phyloP scores from a whole-genome alignment of 2,888 invertebrate genomes.

The Pristionchus fissidentatus region DNA sequence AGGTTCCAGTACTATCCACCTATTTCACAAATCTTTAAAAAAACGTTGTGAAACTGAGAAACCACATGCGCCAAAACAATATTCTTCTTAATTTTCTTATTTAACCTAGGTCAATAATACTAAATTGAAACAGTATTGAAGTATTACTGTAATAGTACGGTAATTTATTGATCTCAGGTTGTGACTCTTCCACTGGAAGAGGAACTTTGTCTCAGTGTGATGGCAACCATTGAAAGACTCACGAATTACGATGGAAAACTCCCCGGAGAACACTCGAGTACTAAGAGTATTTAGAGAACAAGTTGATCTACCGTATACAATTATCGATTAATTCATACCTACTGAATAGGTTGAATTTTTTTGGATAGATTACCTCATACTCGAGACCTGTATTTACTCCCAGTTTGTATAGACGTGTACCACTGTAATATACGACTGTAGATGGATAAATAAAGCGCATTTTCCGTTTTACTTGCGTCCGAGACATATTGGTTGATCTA shows the following conservation, averaged over 20 bases:
- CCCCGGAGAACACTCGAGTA: background rate
- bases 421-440: background rate
- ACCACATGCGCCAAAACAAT: too few species aligned
- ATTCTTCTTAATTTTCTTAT: too few species aligned
- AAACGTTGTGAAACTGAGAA: too few species aligned
- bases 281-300: background rate
- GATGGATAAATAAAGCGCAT: background rate
- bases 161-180: slow-evolving; percentile 41
- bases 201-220: slow-evolving; percentile 66
- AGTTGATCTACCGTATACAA: background rate
- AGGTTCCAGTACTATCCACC: too few species aligned
- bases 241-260: slow-evolving; percentile 25
- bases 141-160: background rate
- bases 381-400: slow-evolving; percentile 11
- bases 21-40: too few species aligned
- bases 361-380: background rate
- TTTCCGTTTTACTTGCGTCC: background rate
- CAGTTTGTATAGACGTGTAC: background rate
- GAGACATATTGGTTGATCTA: background rate
- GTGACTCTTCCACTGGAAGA: slow-evolving; percentile 67
- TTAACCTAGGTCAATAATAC: too few species aligned
- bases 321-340: slow-evolving; percentile 9
- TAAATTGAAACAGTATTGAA: too few species aligned
- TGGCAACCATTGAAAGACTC: slow-evolving; percentile 63
- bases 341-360: slow-evolving; percentile 1